A percentile compares a stretch with the other conserved stretches of the same genome.
phyloP scores from a whole-genome alignment of 2,888 invertebrate genomes.

The Agapostemon virescens region DNA sequence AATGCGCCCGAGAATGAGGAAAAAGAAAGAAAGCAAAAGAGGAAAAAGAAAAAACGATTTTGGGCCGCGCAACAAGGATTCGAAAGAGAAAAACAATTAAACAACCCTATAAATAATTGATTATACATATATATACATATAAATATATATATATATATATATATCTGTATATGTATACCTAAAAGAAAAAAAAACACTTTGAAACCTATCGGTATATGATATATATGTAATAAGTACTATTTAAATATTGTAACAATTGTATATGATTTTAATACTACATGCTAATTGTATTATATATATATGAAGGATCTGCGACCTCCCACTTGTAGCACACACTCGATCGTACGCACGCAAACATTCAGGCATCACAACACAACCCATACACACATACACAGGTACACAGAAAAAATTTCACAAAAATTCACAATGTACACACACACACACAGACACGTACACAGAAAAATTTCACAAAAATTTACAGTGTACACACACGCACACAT shows the following conservation, averaged over 20 bases:
- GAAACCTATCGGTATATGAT: constrained; percentile 77
- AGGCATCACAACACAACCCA: constrained; percentile 11
- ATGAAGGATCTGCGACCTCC: constrained; percentile 79
- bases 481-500: too few species aligned
- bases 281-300: constrained; percentile 81
- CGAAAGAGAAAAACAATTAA: constrained; percentile 68
- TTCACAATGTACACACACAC: neutral
- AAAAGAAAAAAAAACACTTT: constrained; percentile 56
- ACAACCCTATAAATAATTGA: constrained; percentile 78
- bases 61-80: constrained; percentile 38
- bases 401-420: constrained; percentile 9
- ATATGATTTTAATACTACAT: constrained; percentile 81
- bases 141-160: constrained; percentile 70
- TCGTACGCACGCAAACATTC: constrained; percentile 28
- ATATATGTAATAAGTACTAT: constrained; percentile 80
- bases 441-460: too few species aligned
- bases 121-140: constrained; percentile 75
- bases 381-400: neutral
- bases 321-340: constrained; percentile 78
- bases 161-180: constrained; percentile 77
- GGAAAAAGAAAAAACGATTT: neutral
- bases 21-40: neutral
- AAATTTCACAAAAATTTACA: too few species aligned
- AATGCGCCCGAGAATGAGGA: too few species aligned
- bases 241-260: constrained; percentile 81